Evolutionary conservation across 2,888 invertebrate species (phyloP).

Genomic region (Thymelicus lineola): DNA sequence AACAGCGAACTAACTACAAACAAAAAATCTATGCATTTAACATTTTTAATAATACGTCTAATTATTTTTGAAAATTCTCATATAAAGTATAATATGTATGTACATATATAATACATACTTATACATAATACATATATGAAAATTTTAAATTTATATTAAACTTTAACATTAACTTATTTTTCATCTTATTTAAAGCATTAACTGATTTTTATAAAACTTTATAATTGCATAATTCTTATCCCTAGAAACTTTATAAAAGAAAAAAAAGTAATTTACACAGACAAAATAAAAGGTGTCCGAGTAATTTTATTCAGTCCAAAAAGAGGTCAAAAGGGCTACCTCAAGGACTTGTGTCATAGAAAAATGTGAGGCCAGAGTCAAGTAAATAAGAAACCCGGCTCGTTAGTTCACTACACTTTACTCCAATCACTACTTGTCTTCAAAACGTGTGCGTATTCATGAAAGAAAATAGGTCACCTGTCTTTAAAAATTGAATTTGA

Average conservation of each 20-base stretch:
- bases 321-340: constrained; percentile 4
- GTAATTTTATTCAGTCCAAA: constrained; percentile 4
- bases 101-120: too few species aligned
- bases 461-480: not conserved
- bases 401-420: constrained; percentile 1
- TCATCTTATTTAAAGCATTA: too few species aligned
- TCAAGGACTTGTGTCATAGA: constrained; percentile 6
- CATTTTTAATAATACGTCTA: too few species aligned
- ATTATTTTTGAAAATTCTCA: too few species aligned
- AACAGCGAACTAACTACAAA: too few species aligned
- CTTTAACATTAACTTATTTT: too few species aligned
- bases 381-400: constrained; percentile 1
- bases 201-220: too few species aligned
- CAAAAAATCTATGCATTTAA: too few species aligned
- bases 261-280: not conserved
- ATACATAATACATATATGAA: too few species aligned
- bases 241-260: not conserved
- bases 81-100: too few species aligned
- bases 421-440: not conserved
- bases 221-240: too few species aligned
- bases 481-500: constrained; percentile 1
- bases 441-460: not conserved
- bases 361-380: not conserved
- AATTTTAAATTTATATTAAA: too few species aligned
- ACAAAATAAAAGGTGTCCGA: not conserved